These are phyloP conservation scores for Numenius arquata DNA, from an alignment of 2,113 vertebrate genomes.

Conservation along the genomic window DNA sequence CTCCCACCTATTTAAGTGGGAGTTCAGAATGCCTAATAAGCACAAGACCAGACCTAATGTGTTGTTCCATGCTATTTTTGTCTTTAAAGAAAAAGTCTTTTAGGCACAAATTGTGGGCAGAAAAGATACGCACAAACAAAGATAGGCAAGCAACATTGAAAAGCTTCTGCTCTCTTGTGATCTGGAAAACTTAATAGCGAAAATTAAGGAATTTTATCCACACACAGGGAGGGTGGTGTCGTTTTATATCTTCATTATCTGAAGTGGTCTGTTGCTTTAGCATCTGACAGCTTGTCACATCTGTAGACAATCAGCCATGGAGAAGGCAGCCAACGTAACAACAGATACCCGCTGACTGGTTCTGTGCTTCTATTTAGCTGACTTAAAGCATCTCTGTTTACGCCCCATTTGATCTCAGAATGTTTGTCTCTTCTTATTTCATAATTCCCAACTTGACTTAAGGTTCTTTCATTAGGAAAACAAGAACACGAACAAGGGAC, in stretches of 20 bases:
- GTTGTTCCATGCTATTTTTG: neutral
- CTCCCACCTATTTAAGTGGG: constrained; percentile 1
- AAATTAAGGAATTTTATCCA: neutral
- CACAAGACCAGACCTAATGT: neutral
- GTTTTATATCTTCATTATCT: neutral
- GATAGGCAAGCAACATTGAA: neutral
- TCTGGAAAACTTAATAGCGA: neutral
- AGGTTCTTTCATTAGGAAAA: neutral
- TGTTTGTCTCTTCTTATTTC: neutral
- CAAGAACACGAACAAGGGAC: fast-evolving
- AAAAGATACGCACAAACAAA: neutral
- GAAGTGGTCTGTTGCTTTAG: neutral
- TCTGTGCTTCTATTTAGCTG: neutral
- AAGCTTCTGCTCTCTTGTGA: neutral
- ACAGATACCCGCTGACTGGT: neutral
- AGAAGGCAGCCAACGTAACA: neutral
- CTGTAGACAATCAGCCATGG: neutral
- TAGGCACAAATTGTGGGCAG: neutral
- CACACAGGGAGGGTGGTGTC: neutral
- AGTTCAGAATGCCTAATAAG: constrained; percentile 19
- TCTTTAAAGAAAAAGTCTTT: neutral
- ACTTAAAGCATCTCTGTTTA: neutral
- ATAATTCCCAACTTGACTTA: neutral
- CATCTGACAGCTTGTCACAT: neutral
- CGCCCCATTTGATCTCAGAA: neutral